These are phyloP conservation scores for Capitella teleta DNA, from an alignment of 1,140 invertebrate genomes.

Conservation along the genomic window DNA sequence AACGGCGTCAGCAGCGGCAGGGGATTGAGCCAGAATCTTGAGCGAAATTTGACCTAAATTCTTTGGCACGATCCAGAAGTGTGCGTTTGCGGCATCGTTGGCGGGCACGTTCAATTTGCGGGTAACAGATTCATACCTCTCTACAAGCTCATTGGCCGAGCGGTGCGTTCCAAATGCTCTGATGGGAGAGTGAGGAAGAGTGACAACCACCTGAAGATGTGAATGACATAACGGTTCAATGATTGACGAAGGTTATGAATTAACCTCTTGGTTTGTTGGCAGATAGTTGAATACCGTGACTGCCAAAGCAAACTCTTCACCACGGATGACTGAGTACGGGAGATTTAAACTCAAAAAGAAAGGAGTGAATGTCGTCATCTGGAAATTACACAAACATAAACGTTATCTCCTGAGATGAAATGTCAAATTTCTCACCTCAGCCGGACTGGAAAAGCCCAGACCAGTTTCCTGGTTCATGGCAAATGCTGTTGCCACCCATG, in stretches of 20 bases:
- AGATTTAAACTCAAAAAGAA: conserved; percentile 78
- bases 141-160: no score
- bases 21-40: conserved; percentile 58
- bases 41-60: conserved; percentile 63
- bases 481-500: conserved; percentile 86
- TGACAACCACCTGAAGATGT: no score
- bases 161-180: no score
- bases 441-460: conserved; percentile 54
- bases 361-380: conserved; percentile 72
- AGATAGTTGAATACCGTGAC: conserved; percentile 88
- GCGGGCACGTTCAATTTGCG: conserved; percentile 50
- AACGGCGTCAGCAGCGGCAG: conserved; percentile 59
- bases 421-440: neutral
- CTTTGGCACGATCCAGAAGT: conserved; percentile 68
- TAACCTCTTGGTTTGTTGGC: neutral
- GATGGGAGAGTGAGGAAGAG: no score
- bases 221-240: no score
- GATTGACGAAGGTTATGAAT: no score
- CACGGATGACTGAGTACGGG: conserved; percentile 78
- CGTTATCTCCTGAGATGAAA: no score
- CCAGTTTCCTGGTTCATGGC: conserved; percentile 73
- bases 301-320: conserved; percentile 80
- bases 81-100: conserved; percentile 56
- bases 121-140: no score
- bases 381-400: no score